A percentile compares a stretch with the other conserved stretches of the same genome.
phyloP scores from a whole-genome alignment of 2,888 invertebrate genomes.

The Polyommatus iphigenia region DNA sequence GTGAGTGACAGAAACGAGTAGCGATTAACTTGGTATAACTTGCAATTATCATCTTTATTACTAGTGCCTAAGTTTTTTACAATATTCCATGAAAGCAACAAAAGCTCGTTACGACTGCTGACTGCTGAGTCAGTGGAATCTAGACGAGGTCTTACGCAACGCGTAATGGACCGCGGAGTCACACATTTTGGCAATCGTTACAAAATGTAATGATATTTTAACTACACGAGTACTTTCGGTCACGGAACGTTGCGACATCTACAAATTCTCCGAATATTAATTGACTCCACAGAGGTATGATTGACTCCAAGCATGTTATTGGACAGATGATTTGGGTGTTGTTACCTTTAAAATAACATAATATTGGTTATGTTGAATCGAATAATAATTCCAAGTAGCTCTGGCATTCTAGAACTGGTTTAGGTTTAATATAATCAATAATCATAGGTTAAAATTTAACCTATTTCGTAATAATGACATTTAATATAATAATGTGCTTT shows the following conservation, averaged over 20 bases:
- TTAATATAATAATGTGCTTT: no score
- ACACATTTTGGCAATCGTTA: slow-evolving; percentile 24
- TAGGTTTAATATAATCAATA: no score
- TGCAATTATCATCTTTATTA: no score
- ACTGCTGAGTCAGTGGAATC: slow-evolving; percentile 3
- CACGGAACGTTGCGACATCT: not conserved
- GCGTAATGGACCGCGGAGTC: not conserved
- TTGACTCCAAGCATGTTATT: not conserved
- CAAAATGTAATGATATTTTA: slow-evolving; percentile 6
- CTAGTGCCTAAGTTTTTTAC: no score
- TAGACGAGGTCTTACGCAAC: slow-evolving; percentile 1
- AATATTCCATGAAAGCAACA: not conserved
- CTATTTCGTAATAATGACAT: no score
- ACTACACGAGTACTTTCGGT: not conserved
- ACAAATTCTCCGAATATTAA: not conserved
- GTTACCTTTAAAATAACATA: not conserved
- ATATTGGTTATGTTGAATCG: not conserved
- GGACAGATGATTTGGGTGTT: not conserved
- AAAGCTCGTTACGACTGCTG: not conserved
- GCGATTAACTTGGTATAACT: no score
- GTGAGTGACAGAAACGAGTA: no score
- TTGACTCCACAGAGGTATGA: not conserved
- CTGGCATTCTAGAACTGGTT: not conserved
- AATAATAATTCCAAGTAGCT: not conserved
- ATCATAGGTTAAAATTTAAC: no score